Evolutionary conservation across 2,888 invertebrate species (phyloP).

Genomic region (Epinotia brunnichana): DNA sequence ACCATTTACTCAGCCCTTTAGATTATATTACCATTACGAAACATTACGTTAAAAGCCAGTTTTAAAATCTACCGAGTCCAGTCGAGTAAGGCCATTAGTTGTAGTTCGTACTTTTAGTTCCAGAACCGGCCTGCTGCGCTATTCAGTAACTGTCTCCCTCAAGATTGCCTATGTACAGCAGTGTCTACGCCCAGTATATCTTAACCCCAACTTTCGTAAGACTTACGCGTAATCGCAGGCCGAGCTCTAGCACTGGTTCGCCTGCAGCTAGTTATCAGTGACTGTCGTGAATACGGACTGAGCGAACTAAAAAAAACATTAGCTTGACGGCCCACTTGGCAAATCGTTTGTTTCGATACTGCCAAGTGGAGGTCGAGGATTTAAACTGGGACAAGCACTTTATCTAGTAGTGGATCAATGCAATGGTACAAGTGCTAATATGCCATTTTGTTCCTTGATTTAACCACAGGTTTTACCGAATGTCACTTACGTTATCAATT

Average conservation of each 20-base stretch:
- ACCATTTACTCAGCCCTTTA: background rate
- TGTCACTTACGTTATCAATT: no score
- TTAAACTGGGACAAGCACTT: conserved; percentile 30
- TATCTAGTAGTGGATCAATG: conserved; percentile 14
- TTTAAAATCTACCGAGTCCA: conserved; percentile 13
- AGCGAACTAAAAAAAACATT: conserved; percentile 34
- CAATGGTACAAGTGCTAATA: background rate
- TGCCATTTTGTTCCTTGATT: background rate
- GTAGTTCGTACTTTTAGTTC: background rate
- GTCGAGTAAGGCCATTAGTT: conserved; percentile 19
- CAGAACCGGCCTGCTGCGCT: background rate
- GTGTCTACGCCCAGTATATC: background rate
- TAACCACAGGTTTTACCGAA: background rate
- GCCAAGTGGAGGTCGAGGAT: conserved; percentile 40
- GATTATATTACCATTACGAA: conserved; percentile 9
- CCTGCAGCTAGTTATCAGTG: background rate
- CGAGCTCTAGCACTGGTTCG: background rate
- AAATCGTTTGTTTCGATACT: conserved; percentile 39
- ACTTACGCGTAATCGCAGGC: background rate
- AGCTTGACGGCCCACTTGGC: conserved; percentile 40
- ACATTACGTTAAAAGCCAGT: conserved; percentile 22
- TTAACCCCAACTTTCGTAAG: background rate
- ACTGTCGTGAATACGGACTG: background rate
- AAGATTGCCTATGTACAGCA: background rate
- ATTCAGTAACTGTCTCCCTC: background rate